Evolutionary conservation across 2,113 vertebrate species (phyloP).

Genomic region (Salvelinus sp.): DNA sequence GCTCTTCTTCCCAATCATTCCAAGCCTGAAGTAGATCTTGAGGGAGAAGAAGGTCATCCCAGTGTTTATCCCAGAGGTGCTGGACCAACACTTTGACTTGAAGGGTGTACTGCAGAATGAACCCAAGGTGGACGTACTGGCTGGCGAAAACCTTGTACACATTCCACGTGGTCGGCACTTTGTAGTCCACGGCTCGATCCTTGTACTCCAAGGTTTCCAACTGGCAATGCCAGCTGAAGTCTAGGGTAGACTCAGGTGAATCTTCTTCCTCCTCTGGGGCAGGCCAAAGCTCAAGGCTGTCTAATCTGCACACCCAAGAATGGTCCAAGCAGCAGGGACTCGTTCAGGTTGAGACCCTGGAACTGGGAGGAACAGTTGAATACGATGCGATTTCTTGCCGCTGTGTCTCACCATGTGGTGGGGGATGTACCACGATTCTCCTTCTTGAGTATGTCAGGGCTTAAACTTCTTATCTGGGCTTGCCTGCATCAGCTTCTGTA

Average conservation of each 20-base stretch:
- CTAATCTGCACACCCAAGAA: not conserved
- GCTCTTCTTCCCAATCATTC: slow-evolving; percentile 16
- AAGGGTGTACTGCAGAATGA: slow-evolving; percentile 1
- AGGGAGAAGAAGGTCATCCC: slow-evolving; percentile 19
- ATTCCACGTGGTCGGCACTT: slow-evolving; percentile 7
- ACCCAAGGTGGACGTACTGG: slow-evolving; percentile 23
- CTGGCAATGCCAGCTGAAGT: slow-evolving; percentile 9
- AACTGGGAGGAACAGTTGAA: not conserved
- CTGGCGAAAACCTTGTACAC: slow-evolving; percentile 14
- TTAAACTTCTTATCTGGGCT: not conserved
- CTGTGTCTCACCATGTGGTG: slow-evolving; percentile 1
- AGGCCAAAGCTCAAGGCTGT: slow-evolving; percentile 5
- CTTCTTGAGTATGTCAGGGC: not conserved
- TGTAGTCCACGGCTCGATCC: not conserved
- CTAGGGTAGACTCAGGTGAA: not conserved
- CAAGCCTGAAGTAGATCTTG: slow-evolving; percentile 6
- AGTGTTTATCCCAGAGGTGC: slow-evolving; percentile 11
- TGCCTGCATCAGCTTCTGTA: not conserved
- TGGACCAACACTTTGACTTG: slow-evolving; percentile 8
- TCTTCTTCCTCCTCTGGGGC: not conserved
- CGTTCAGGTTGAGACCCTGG: not conserved
- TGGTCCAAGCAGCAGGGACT: not conserved
- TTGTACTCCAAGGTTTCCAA: slow-evolving; percentile 17
- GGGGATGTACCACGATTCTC: not conserved
- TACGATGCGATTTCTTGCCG: not conserved